Base-by-base conservation (phyloP, 1,140 invertebrate species). In the Trinorchestia longiramus region DNA sequence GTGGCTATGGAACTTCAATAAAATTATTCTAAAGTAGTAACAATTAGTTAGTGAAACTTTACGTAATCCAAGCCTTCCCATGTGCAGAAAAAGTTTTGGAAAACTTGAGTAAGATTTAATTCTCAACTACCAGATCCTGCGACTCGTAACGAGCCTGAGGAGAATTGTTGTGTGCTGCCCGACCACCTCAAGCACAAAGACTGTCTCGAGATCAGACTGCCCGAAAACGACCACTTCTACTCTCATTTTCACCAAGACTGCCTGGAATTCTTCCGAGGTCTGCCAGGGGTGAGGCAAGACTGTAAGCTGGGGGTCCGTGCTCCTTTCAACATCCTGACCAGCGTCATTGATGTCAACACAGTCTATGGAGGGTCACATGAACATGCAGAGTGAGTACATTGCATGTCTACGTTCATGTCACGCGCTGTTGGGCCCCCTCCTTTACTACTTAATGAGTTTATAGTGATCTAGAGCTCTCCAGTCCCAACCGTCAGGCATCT, bases 221-320 rank as follows among this genome's bases (percentile, higher is more conserved):
- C 99, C 0, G 98, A 98, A 95, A 98, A 99, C 97, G 99, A 99
- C 97, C 98, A 99, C 97, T 99, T 99, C 98, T 99, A 99, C 97
- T 98, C 98, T 11, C 97, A 99, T 43, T 99, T 98, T 97, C 97
- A 97, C 11, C 97, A 97, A 95, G 97, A 97, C 0, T 98, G 98
- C 96, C 97, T 98, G 97, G 97, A 98, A 96, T 97, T 98, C 96
- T 97, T 97, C 40, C 97, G 98, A 62, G 97, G 97, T 40, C 97
- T 97, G 94, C 96, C 96, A 8, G 96, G 96, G 8, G 96, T 97
- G 28, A 57, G 87, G 53, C 96, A 97, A 94, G 96, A 96, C 96
- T 97, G 96, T 47, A 87, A 87, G 43, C 95, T 97, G 98, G 96
- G 96, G 95, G 47, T 97, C 0, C 97, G 98, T 91, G 97, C 96